Evolutionary conservation across 2,888 invertebrate genomes (phyloP).

Genomic region (Lochmaea crataegi): DNA sequence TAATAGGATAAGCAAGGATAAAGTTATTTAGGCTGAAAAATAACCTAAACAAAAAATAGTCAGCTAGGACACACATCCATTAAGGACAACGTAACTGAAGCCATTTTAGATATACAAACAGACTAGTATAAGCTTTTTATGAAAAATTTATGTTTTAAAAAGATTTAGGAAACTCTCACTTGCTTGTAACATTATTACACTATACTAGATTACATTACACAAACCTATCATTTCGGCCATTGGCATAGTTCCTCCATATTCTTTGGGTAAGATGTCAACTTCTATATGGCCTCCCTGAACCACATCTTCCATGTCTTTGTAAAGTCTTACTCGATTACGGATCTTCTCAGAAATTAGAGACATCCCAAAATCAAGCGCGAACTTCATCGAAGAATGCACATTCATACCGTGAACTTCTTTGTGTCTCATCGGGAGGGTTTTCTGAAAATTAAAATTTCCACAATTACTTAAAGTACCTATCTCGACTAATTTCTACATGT

Average conservation of each 20-base stretch:
- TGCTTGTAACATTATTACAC: no score
- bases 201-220: constrained; percentile 25
- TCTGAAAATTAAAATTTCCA: constrained; percentile 63
- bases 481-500: no score
- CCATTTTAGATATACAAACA: no score
- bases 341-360: constrained; percentile 82
- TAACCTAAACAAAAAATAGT: no score
- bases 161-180: no score
- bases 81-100: no score
- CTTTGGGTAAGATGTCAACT: constrained; percentile 74
- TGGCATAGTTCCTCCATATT: constrained; percentile 86
- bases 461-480: no score
- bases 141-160: no score
- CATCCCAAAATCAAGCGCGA: constrained; percentile 82
- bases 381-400: constrained; percentile 79
- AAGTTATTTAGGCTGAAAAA: no score
- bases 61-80: no score
- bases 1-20: no score
- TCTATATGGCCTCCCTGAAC: constrained; percentile 62
- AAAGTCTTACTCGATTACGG: constrained; percentile 75
- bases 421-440: constrained; percentile 82
- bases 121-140: no score
- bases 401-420: constrained; percentile 83
- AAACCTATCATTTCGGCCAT: constrained; percentile 87
- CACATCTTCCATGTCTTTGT: constrained; percentile 72